Evolutionary conservation across 2,797 vertebrate genomes (phyloP).

Genomic region (Hapalemur alaotrensis): DNA sequence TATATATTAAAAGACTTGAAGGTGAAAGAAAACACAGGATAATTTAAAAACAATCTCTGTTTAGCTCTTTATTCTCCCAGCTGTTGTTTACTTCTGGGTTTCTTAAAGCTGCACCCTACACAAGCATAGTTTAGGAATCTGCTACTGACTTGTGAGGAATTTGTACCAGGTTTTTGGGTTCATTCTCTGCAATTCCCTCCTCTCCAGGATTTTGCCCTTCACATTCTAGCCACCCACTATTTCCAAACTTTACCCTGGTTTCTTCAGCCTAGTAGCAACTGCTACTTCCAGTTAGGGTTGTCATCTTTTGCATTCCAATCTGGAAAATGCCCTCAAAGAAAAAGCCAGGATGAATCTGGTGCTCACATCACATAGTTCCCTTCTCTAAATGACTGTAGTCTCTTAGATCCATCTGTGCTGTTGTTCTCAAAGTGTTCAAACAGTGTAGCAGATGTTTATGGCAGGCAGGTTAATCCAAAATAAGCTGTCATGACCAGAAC

Average conservation of each 20-base stretch:
- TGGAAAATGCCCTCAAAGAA: conserved; percentile 23
- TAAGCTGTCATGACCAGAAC: not conserved
- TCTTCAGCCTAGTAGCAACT: not conserved
- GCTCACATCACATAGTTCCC: not conserved
- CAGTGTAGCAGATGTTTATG: not conserved
- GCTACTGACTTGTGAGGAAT: not conserved
- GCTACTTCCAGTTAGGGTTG: not conserved
- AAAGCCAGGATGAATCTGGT: not conserved
- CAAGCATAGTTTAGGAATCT: not conserved
- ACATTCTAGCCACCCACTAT: not conserved
- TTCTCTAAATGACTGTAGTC: not conserved
- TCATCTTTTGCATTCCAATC: not conserved
- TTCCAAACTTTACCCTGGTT: not conserved
- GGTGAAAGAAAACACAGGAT: conserved; percentile 7
- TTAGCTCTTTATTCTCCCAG: not conserved
- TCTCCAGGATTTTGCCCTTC: not conserved
- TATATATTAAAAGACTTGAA: conserved; percentile 20
- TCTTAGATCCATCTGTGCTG: not conserved
- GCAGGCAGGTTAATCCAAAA: not conserved
- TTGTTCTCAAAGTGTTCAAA: not conserved
- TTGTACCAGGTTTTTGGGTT: not conserved
- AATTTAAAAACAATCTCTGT: not conserved
- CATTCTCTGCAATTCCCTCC: not conserved
- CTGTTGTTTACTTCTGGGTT: not conserved
- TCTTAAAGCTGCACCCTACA: not conserved